A percentile compares a stretch with the other conserved stretches of the same genome.
phyloP scores from a whole-genome alignment of 2,797 vertebrate species.

The Lagorchestes hirsutus region DNA sequence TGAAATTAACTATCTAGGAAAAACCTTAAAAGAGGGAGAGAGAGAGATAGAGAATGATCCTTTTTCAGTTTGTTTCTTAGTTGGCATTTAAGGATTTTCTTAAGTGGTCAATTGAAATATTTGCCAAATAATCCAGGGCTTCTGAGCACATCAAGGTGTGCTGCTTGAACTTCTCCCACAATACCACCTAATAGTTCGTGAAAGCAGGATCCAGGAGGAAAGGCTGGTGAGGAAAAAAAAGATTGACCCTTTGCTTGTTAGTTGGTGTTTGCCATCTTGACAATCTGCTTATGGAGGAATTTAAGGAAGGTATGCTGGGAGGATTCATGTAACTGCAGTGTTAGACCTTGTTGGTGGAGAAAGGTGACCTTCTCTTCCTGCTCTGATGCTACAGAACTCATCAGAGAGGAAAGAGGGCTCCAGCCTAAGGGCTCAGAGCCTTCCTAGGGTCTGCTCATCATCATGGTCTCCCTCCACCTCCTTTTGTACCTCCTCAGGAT shows the following conservation, averaged over 20 bases:
- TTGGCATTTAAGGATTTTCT: conserved; percentile 43
- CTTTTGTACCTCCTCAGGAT: conserved; percentile 64
- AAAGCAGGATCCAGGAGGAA: background rate
- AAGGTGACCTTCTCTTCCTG: background rate
- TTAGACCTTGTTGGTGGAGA: conserved; percentile 16
- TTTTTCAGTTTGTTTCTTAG: conserved; percentile 10
- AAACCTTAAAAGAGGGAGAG: background rate
- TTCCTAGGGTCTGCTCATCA: background rate
- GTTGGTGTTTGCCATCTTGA: background rate
- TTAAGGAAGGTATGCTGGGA: background rate
- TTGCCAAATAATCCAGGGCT: background rate
- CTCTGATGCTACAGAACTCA: conserved; percentile 15
- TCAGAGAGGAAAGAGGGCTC: conserved; percentile 43
- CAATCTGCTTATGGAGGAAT: background rate
- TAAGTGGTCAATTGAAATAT: conserved; percentile 45
- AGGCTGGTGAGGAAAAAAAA: rapidly evolving
- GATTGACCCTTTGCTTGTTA: background rate
- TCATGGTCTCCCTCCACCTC: conserved; percentile 43
- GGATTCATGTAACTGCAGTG: conserved; percentile 31
- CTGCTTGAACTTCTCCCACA: background rate
- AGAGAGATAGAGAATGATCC: conserved; percentile 1
- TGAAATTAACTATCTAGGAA: background rate
- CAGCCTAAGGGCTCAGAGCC: conserved; percentile 26
- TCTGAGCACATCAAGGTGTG: conserved; percentile 3
- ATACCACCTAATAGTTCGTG: background rate